These are phyloP conservation scores for Drosophila peninsularis DNA, from an alignment of 2,888 invertebrate species.

Conservation along the genomic window DNA sequence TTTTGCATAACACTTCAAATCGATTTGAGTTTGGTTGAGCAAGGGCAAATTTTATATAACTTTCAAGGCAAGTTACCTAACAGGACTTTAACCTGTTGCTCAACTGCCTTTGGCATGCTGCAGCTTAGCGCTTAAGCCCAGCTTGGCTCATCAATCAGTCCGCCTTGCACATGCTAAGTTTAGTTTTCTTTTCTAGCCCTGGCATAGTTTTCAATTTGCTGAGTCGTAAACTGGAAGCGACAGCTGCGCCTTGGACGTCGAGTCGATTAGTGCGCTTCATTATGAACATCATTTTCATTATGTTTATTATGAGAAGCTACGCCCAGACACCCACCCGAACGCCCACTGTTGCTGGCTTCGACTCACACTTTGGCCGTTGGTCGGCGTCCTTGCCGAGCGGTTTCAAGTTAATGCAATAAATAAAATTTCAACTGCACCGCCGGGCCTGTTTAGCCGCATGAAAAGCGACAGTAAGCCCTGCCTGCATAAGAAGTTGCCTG, in stretches of 20 bases:
- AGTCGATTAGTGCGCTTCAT: conserved; percentile 78
- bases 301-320: conserved; percentile 62
- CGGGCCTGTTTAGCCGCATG: conserved; percentile 79
- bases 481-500: conserved; percentile 77
- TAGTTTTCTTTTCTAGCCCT: conserved; percentile 4
- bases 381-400: conserved; percentile 37
- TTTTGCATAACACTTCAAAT: background rate
- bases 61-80: background rate
- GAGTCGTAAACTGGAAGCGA: conserved; percentile 33
- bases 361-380: conserved; percentile 12
- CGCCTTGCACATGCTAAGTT: background rate
- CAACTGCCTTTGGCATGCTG: background rate
- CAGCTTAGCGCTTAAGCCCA: background rate
- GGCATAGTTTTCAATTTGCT: conserved; percentile 41
- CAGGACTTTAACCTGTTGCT: too few species aligned
- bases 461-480: conserved; percentile 77
- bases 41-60: background rate
- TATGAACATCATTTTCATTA: conserved; percentile 78
- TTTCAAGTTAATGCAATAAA: conserved; percentile 79
- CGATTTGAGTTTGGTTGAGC: background rate
- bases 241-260: conserved; percentile 40
- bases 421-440: conserved; percentile 80
- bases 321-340: background rate
- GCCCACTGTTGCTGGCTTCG: background rate
- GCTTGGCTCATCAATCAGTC: conserved; percentile 9